Conservation (phyloP, 2,888 invertebrate genomes). For the Conops quadrifasciatus region DNA sequence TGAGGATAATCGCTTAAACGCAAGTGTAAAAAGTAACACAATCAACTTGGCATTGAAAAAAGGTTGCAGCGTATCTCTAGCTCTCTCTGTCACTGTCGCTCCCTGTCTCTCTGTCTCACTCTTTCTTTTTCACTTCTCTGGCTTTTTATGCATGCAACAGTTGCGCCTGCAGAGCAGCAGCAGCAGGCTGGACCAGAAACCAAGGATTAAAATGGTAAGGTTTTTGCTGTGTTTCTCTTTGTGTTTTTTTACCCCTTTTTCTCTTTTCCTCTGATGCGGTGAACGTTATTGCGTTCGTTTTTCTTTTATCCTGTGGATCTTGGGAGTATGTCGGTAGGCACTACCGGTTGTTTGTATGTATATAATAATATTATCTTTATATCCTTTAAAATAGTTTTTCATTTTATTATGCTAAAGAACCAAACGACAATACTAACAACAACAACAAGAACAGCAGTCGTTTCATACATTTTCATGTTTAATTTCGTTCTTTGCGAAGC, state of each 20-base stretch:
- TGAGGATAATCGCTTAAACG: slow-evolving; percentile 26
- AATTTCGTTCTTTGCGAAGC: slow-evolving; percentile 45
- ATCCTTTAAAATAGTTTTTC: slow-evolving; percentile 34
- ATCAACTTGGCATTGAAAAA: slow-evolving; percentile 45
- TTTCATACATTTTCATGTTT: slow-evolving; percentile 44
- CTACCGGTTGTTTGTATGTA: slow-evolving; percentile 6
- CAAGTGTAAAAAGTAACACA: slow-evolving; percentile 25
- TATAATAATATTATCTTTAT: slow-evolving; percentile 39
- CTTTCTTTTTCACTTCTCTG: no score
- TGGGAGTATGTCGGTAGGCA: no score
- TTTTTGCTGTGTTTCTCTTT: slow-evolving; percentile 1
- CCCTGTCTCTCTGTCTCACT: background rate
- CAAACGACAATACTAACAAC: slow-evolving; percentile 4
- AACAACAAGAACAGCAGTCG: slow-evolving; percentile 1
- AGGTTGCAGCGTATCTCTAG: slow-evolving; percentile 36
- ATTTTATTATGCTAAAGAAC: slow-evolving; percentile 7
- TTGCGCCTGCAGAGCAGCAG: background rate
- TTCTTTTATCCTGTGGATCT: no score
- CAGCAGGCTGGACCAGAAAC: background rate
- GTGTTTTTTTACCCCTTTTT: background rate
- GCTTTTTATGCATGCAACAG: background rate
- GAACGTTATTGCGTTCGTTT: slow-evolving; percentile 11
- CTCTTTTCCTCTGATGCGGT: slow-evolving; percentile 13
- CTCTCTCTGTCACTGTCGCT: slow-evolving; percentile 35
- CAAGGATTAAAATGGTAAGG: slow-evolving; percentile 24